These are phyloP conservation scores for Cryptoblepharus egeriae DNA, from an alignment of 2,797 vertebrate genomes.

Conservation along the genomic window DNA sequence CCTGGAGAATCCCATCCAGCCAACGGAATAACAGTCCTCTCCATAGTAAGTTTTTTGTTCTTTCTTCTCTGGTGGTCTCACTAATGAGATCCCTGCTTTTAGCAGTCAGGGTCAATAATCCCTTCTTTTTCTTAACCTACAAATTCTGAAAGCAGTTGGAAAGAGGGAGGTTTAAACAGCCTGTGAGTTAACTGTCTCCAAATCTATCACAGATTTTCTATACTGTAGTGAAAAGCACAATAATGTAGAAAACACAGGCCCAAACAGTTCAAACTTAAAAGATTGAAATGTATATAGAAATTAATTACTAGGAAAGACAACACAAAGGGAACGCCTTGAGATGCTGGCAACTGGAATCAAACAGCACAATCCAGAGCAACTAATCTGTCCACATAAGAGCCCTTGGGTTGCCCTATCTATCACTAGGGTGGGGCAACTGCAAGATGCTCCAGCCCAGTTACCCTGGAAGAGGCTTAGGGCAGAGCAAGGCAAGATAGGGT, in stretches of 20 bases:
- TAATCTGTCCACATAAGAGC: no score
- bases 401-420: no score
- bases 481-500: no score
- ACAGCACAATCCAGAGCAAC: no score
- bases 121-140: slow-evolving; percentile 10
- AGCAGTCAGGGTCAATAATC: background rate
- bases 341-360: no score
- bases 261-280: background rate
- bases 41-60: background rate
- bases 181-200: background rate
- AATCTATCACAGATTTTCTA: background rate
- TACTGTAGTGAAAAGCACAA: background rate
- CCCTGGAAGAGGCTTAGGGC: no score
- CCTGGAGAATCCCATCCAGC: background rate
- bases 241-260: background rate
- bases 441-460: no score
- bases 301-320: background rate
- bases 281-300: background rate
- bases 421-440: no score
- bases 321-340: no score
- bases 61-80: slow-evolving; percentile 14
- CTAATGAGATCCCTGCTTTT: background rate
- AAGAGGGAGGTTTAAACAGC: background rate
- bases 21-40: background rate
- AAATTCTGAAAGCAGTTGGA: background rate